Percentiles rank a stretch among this genome's conserved stretches.
These are phyloP conservation scores for Cryptoblepharus egeriae DNA, from an alignment of 2,797 vertebrate genomes.

Conservation along the genomic window DNA sequence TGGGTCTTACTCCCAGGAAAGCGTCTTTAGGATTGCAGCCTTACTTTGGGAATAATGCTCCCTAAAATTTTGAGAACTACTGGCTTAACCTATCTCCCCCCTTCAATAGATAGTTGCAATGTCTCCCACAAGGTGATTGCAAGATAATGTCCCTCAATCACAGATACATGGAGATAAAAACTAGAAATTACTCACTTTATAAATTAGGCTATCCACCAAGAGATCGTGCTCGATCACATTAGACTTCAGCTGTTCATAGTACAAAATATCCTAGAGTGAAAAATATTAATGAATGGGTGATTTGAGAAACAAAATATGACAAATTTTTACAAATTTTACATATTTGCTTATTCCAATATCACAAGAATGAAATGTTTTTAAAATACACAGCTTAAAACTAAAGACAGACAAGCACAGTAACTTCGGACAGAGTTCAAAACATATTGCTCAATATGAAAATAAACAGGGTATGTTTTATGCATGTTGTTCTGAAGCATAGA, in stretches of 20 bases:
- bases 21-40: too few species aligned
- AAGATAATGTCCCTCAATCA: conserved; percentile 1
- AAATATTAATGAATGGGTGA: conserved; percentile 34
- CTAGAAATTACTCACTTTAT: conserved; percentile 86
- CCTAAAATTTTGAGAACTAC: too few species aligned
- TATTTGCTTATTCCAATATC: not conserved
- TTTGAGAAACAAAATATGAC: conserved; percentile 15
- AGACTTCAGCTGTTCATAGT: conserved; percentile 96
- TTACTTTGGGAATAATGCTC: too few species aligned
- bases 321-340: not conserved
- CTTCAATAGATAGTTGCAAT: too few species aligned
- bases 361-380: not conserved
- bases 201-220: conserved; percentile 97
- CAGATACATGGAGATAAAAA: not conserved
- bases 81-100: too few species aligned
- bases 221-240: conserved; percentile 95
- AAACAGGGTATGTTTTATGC: not conserved
- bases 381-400: conserved; percentile 8
- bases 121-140: too few species aligned
- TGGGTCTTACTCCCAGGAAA: too few species aligned
- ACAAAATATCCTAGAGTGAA: conserved; percentile 88
- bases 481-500: not conserved
- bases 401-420: not conserved
- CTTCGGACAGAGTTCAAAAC: not conserved
- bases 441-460: not conserved